Base-by-base conservation (phyloP, 2,113 vertebrate genomes). In the Phycodurus eques region DNA sequence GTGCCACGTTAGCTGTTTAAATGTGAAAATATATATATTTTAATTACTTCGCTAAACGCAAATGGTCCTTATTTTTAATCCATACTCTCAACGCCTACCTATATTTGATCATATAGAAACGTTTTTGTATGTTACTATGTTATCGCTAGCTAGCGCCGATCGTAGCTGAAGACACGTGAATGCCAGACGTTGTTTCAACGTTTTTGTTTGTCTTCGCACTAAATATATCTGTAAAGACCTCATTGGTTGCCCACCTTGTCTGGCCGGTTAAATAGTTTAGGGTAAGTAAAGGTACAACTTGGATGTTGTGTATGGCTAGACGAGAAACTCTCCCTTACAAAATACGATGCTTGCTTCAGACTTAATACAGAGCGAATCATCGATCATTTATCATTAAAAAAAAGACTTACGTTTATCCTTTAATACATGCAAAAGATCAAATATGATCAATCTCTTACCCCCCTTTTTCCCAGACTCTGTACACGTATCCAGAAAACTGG, bases 401-500 rank as follows among this genome's bases (percentile, higher is more conserved):
- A 47, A 47, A 47, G 17, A 22, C 0, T 56, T 56, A 2, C 54
- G 19, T 3, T 8, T 22, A 7, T 22, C 1, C 46, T 22, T n/a
- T 3, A 31, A 17, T 35, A 17, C 31, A 14, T 33, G 31, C 15
- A 15, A 31, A 13, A 33, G 13, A 5, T 60, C 31, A 61, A 35
- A 8, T 35, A 8, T 47, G n/a, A 35, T 5, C 35, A 47, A 9
- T 9, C 7, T 14, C n/a, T 47, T 27, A 0, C 71, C 3, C 62
- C 54, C 10, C 0, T 2, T 70, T 12, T 56, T 66, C 80, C 0
- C 77, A 98, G 96, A 98, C 95, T 89, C 93, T 98, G 85, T 98
- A 94, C 93, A 95, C 96, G 7, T 98, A 96, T 62, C 95, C 95
- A 78, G 96, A 98, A 87, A 97, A 98, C 94, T 97, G 95, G 96